Percentiles rank a stretch among this genome's conserved stretches.
phyloP scores from a whole-genome alignment of 2,888 invertebrate genomes.

The Amiota communis region DNA sequence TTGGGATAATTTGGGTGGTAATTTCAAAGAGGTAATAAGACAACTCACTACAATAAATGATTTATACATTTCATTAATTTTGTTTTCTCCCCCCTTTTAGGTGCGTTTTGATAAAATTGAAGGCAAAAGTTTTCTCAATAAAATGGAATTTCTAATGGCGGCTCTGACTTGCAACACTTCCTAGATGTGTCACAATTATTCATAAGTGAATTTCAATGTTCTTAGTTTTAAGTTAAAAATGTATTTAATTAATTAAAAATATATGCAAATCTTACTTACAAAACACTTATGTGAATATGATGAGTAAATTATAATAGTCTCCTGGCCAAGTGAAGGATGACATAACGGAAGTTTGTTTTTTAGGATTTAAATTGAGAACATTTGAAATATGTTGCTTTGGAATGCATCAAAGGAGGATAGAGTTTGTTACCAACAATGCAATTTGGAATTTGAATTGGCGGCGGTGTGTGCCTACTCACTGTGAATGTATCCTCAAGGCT shows the following conservation, averaged over 20 bases:
- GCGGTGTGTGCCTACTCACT: slow-evolving; percentile 39
- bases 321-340: too few relatives aligned
- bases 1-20: slow-evolving; percentile 95
- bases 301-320: too few relatives aligned
- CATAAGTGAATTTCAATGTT: too few relatives aligned
- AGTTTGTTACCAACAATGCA: too few relatives aligned
- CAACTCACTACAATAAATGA: neutral
- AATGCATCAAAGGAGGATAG: too few relatives aligned
- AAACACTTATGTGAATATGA: too few relatives aligned
- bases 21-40: slow-evolving; percentile 85
- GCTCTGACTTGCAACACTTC: slow-evolving; percentile 69
- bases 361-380: too few relatives aligned
- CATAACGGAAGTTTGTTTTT: too few relatives aligned
- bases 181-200: slow-evolving; percentile 30
- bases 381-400: too few relatives aligned
- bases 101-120: slow-evolving; percentile 93
- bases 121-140: slow-evolving; percentile 95
- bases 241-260: too few relatives aligned
- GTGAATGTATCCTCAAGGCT: slow-evolving; percentile 63
- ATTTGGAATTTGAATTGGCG: neutral
- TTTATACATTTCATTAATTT: slow-evolving; percentile 1
- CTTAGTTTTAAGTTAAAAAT: too few relatives aligned
- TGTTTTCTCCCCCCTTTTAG: slow-evolving; percentile 48
- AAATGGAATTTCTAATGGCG: slow-evolving; percentile 97
- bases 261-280: too few relatives aligned